Evolutionary conservation across 2,888 invertebrate genomes (phyloP).

Genomic region (Mythimna vitellina): DNA sequence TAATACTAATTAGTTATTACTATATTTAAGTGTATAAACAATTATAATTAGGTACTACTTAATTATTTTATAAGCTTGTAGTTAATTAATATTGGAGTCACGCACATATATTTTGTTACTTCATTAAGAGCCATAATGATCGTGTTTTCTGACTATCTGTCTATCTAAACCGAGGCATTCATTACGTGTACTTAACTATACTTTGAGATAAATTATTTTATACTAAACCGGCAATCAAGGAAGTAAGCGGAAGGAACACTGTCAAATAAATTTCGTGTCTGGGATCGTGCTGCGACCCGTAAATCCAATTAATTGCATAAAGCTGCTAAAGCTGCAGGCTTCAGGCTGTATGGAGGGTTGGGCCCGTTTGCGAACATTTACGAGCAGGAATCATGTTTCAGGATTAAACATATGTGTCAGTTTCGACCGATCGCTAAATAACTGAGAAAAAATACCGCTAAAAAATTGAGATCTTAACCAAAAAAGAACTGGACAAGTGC

Average conservation of each 20-base stretch:
- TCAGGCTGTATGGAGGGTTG: not conserved
- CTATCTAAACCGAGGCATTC: not conserved
- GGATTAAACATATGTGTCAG: not conserved
- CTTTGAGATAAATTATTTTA: conserved; percentile 35
- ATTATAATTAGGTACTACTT: no score
- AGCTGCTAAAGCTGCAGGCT: conserved; percentile 19
- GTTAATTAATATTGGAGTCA: no score
- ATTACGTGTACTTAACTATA: conserved; percentile 11
- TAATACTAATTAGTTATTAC: no score
- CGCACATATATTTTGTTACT: no score
- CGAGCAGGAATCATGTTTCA: not conserved
- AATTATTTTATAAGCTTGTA: no score
- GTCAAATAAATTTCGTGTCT: conserved; percentile 31
- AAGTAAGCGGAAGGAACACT: conserved; percentile 25
- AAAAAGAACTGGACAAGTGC: no score
- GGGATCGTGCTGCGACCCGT: conserved; percentile 20
- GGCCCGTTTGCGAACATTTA: not conserved
- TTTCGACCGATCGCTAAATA: no score
- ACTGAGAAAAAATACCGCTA: no score
- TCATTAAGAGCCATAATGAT: not conserved
- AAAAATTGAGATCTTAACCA: no score
- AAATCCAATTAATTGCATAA: conserved; percentile 37
- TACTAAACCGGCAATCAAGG: conserved; percentile 25
- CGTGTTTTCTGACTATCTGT: not conserved
- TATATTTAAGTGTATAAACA: no score